Percentiles rank a stretch among this genome's conserved stretches.
These are phyloP conservation scores for Cyrtodaria siliqua DNA, from an alignment of 2,888 invertebrate species.

Conservation along the genomic window DNA sequence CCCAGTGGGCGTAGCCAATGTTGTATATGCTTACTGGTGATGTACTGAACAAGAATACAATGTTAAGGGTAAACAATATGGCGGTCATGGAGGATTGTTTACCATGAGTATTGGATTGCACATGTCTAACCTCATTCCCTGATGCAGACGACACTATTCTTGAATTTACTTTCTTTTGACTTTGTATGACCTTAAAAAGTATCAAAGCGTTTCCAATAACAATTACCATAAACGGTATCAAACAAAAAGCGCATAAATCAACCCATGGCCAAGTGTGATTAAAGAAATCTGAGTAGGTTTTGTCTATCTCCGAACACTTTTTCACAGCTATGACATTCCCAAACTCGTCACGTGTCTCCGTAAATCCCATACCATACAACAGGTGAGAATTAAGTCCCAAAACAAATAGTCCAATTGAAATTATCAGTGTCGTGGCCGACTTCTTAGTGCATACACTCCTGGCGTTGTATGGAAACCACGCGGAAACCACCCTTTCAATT, in stretches of 20 bases:
- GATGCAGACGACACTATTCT: neutral
- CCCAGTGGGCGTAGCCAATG: constrained; percentile 64
- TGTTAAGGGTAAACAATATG: constrained; percentile 71
- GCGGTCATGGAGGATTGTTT: constrained; percentile 74
- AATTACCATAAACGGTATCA: constrained; percentile 76
- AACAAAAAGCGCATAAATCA: constrained; percentile 74
- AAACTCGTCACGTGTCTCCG: neutral
- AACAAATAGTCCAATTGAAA: constrained; percentile 52
- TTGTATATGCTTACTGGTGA: constrained; percentile 72
- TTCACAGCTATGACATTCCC: neutral
- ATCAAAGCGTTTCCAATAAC: constrained; percentile 75
- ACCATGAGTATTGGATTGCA: too few relatives aligned
- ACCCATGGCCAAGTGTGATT: constrained; percentile 76
- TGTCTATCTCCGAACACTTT: constrained; percentile 47
- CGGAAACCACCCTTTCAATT: constrained; percentile 75
- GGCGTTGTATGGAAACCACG: constrained; percentile 74
- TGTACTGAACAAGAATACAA: constrained; percentile 73
- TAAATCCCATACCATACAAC: constrained; percentile 66
- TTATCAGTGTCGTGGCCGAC: constrained; percentile 52
- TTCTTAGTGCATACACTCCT: constrained; percentile 64
- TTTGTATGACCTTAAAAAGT: constrained; percentile 66
- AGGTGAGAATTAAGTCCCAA: constrained; percentile 71
- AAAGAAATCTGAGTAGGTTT: constrained; percentile 61
- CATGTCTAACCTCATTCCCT: too few relatives aligned
- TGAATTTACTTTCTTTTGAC: constrained; percentile 36